These are phyloP conservation scores for Phainopepla nitens DNA, from an alignment of 2,113 vertebrate genomes.

Conservation along the genomic window DNA sequence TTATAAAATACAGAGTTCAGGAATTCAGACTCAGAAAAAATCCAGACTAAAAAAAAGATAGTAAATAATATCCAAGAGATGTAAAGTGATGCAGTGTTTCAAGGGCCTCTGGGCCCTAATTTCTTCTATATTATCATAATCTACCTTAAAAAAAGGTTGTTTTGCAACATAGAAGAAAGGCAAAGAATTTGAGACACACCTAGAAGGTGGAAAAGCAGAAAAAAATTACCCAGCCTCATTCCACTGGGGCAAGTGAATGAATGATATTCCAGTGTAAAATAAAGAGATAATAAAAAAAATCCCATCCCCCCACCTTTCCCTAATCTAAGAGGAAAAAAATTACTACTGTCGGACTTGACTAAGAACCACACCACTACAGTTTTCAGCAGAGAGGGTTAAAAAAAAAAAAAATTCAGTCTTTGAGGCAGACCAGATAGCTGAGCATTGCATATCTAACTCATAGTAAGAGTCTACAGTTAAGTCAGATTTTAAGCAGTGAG, in stretches of 20 bases:
- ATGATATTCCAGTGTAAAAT: neutral
- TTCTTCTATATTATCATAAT: neutral
- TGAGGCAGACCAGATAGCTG: neutral
- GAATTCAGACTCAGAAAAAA: neutral
- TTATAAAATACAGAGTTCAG: neutral
- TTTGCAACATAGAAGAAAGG: neutral
- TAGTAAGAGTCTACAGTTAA: neutral
- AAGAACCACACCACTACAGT: neutral
- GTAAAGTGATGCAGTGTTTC: neutral
- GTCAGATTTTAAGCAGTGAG: neutral
- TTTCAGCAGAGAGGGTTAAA: accelerated
- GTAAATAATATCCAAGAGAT: neutral
- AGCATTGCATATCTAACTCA: neutral
- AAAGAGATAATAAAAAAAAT: neutral
- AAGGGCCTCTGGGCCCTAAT: neutral
- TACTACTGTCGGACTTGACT: neutral
- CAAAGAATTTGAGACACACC: neutral
- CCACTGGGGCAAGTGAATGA: neutral
- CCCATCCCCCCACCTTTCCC: neutral
- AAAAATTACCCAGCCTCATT: neutral
- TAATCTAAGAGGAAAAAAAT: accelerated
- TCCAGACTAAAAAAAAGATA: neutral
- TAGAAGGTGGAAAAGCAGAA: neutral
- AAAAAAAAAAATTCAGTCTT: neutral
- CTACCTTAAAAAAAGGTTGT: neutral